Evolutionary conservation across 2,888 invertebrate genomes (phyloP), one percentile per base, ranked within the genome.

Genomic region (Hydrotaea cyrtoneurina): DNA sequence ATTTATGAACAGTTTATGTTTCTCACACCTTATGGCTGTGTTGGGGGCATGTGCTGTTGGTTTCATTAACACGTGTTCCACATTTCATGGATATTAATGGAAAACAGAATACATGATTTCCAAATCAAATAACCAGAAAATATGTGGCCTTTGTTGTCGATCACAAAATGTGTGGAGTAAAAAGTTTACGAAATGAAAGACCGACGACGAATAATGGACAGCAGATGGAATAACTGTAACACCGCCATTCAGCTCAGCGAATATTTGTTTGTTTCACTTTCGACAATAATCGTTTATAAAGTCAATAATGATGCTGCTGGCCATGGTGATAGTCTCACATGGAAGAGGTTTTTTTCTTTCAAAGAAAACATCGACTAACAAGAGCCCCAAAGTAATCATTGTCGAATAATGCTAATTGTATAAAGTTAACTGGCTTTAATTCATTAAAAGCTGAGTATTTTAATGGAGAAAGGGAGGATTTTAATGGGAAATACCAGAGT

Each of bases 231-330:
- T 19, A 69, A 69, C 62, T 62, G 62, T 62, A 62, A 69, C 66
- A 66, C 39, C 69, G 17, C 66, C 66, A 69, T 19, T 11, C 39
- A 3, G 36, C 26, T 46, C 69, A 46, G 21, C 69, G 55, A 53
- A 73, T 55, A 55, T 79, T 66, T 78, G 7, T 31, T 26, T 80
- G 57, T 80, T 80, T 80, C 80, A 80, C 75, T 80, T 80, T 80
- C 80, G 69, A 59, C 69, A 69, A 75, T 59, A 80, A 80, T 75
- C 75, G 80, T 69, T 59, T 69, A 80, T 75, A 36, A 59, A 80
- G 59, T 23, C 69, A 59, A 80, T 75, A 80, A 80, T 69, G 66
- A 79, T 39, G 64, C 64, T 46, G 23, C 17, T 55, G 19, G 10
- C 31, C 26, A 31, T 23, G 31, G n/a, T n/a, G 31, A 59, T n/a